phyloP scores from a whole-genome alignment of 2,113 vertebrate species.

The Odontesthes bonariensis region DNA sequence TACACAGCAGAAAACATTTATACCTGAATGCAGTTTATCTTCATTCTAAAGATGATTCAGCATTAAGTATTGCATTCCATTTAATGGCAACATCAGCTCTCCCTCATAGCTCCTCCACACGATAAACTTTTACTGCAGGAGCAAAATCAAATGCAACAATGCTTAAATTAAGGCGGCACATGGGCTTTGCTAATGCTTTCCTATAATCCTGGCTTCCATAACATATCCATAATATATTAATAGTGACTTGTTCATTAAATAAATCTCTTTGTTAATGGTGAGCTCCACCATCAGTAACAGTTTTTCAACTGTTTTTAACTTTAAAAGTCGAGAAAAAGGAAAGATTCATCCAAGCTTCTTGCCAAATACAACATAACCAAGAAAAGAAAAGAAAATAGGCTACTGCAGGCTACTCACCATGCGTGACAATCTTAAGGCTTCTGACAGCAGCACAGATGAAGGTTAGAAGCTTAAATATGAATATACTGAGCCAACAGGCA shows the following conservation, averaged over 20 bases:
- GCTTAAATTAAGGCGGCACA: slow-evolving; percentile 21
- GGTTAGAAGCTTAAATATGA: slow-evolving; percentile 21
- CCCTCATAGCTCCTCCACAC: slow-evolving; percentile 4
- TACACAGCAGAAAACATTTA: slow-evolving; percentile 49
- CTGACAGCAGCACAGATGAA: slow-evolving; percentile 54
- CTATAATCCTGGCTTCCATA: slow-evolving; percentile 2
- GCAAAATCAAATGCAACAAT: slow-evolving; percentile 12
- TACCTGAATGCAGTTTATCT: slow-evolving; percentile 33
- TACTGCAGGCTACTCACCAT: not conserved
- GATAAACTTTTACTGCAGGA: slow-evolving; percentile 21
- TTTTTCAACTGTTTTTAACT: slow-evolving; percentile 51
- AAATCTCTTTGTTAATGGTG: slow-evolving; percentile 35
- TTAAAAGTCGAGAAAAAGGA: slow-evolving; percentile 21
- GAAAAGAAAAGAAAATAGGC: not conserved
- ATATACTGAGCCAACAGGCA: slow-evolving; percentile 52
- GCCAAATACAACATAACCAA: not conserved
- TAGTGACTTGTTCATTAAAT: slow-evolving; percentile 21
- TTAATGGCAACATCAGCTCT: slow-evolving; percentile 28
- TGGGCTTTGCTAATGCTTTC: not conserved
- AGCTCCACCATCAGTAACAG: slow-evolving; percentile 18
- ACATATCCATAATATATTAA: not conserved
- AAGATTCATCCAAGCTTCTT: not conserved
- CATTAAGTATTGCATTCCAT: not conserved
- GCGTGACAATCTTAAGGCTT: slow-evolving; percentile 16
- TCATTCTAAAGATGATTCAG: slow-evolving; percentile 33